Percentiles rank a stretch among this genome's conserved stretches.
Evolutionary conservation across 2,113 vertebrate species (phyloP).

Genomic region (Bufo bufo): DNA sequence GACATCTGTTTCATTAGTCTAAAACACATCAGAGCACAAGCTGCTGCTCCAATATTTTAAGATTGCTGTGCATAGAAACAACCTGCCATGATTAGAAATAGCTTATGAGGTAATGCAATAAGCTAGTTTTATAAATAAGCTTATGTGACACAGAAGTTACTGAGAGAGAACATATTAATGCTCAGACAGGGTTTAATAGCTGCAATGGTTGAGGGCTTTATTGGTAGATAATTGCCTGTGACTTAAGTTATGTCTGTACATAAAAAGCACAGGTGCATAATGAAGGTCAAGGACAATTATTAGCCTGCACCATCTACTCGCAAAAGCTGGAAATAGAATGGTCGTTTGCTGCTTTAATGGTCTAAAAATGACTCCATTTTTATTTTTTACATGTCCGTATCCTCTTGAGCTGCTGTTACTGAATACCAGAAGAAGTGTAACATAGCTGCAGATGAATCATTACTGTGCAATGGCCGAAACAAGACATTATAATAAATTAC

Average conservation of each 20-base stretch:
- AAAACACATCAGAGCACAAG: slow-evolving; percentile 32
- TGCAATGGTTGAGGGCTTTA: slow-evolving; percentile 56
- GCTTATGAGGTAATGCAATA: slow-evolving; percentile 51
- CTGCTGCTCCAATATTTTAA: slow-evolving; percentile 40
- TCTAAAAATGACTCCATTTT: slow-evolving; percentile 5
- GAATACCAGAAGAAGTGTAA: slow-evolving; percentile 3
- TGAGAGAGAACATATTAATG: slow-evolving; percentile 59
- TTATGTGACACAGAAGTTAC: slow-evolving; percentile 55
- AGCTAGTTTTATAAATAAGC: slow-evolving; percentile 54
- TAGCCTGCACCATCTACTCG: slow-evolving; percentile 26
- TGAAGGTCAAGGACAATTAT: slow-evolving; percentile 59
- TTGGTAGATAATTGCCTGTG: slow-evolving; percentile 58
- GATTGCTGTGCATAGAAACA: slow-evolving; percentile 22
- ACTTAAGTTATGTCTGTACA: slow-evolving; percentile 58
- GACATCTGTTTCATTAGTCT: slow-evolving; percentile 42
- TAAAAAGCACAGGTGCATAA: slow-evolving; percentile 59
- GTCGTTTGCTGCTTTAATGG: slow-evolving; percentile 41
- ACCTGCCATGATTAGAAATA: slow-evolving; percentile 53
- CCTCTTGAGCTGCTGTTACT: background rate
- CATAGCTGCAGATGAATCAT: background rate
- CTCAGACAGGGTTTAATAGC: slow-evolving; percentile 55
- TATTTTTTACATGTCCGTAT: background rate
- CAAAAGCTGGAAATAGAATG: slow-evolving; percentile 32
- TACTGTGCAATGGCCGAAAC: background rate
- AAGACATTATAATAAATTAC: background rate